A percentile compares a stretch with the other conserved stretches of the same genome.
Evolutionary conservation across 2,797 vertebrate species (phyloP).

Genomic region (Leucoraja ocellata): DNA sequence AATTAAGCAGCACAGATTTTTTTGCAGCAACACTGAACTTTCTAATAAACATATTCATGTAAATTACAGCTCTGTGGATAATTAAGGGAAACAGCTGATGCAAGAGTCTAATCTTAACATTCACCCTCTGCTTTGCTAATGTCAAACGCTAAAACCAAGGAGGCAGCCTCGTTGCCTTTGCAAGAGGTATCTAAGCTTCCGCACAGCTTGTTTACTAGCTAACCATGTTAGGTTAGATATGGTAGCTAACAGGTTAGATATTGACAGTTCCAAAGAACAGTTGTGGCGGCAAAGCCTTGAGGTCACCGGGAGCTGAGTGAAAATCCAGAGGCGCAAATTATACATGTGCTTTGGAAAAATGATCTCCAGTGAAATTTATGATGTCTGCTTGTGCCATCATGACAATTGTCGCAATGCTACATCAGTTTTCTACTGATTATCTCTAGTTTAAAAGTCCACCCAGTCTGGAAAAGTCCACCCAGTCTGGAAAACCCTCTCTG

Average conservation of each 20-base stretch:
- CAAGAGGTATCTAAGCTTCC: not conserved
- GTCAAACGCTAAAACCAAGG: not conserved
- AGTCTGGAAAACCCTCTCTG: not conserved
- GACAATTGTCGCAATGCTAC: too few relatives aligned
- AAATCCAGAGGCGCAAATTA: too few relatives aligned
- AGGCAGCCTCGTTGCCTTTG: not conserved
- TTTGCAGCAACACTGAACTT: conserved; percentile 23
- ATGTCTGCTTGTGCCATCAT: too few relatives aligned
- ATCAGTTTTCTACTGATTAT: too few relatives aligned
- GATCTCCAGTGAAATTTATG: too few relatives aligned
- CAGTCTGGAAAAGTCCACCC: not conserved
- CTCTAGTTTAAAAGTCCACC: not conserved
- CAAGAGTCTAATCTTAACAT: not conserved
- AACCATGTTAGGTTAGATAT: not conserved
- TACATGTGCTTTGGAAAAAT: too few relatives aligned
- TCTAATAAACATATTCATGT: not conserved
- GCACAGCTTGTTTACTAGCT: not conserved
- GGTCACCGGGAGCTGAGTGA: too few relatives aligned
- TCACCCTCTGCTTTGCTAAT: not conserved
- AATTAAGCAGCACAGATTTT: conserved; percentile 25
- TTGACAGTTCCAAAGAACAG: not conserved
- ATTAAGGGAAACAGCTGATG: not conserved
- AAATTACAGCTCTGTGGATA: conserved; percentile 21
- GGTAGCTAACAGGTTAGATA: not conserved
- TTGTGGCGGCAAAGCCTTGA: too few relatives aligned